phyloP scores from a whole-genome alignment of 2,113 vertebrate genomes.

The Dicerorhinus sumatrensis region DNA sequence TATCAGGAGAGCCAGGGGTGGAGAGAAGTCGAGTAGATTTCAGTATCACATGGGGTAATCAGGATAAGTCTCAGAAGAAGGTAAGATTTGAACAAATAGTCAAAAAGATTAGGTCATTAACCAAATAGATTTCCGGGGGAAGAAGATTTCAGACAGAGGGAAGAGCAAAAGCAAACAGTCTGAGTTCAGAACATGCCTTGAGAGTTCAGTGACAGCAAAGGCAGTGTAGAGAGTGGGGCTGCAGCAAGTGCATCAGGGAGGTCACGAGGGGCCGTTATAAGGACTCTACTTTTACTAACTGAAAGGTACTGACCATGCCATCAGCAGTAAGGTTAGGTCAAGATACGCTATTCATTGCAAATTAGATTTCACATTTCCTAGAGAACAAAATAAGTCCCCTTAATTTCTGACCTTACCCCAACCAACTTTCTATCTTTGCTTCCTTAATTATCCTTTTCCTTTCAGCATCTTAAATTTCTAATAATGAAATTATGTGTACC shows the following conservation, averaged over 20 bases:
- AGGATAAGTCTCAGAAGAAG: neutral
- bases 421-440: neutral
- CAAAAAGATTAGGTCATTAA: neutral
- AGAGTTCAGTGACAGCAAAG: neutral
- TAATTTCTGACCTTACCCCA: neutral
- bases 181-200: neutral
- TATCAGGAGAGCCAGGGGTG: neutral
- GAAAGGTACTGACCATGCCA: neutral
- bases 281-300: neutral
- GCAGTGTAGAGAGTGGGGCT: neutral
- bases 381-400: neutral
- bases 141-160: neutral
- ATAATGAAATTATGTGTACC: neutral
- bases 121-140: neutral
- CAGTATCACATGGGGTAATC: neutral
- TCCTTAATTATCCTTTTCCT: constrained; percentile 6
- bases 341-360: neutral
- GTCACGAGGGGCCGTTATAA: accelerated
- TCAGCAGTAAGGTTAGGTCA: neutral
- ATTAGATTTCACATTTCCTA: neutral
- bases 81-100: neutral
- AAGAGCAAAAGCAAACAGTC: neutral
- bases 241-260: neutral
- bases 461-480: constrained; percentile 34
- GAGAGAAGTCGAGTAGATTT: neutral